Evolutionary conservation across 2,797 vertebrate species (phyloP).

Genomic region (Falco novaeseelandiae): DNA sequence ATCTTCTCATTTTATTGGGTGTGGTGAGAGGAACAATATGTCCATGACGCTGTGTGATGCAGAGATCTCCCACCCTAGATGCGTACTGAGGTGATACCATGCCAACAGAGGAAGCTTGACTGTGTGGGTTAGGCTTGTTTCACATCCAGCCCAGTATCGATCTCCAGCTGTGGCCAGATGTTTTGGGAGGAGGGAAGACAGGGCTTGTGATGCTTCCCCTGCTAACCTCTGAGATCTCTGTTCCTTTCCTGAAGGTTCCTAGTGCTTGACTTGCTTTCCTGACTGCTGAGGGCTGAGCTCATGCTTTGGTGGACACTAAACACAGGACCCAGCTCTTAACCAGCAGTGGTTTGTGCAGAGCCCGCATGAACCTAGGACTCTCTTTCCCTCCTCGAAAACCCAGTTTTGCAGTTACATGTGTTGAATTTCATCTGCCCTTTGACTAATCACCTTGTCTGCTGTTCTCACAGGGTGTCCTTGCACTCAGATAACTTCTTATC

Average conservation of each 20-base stretch:
- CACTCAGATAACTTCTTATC: constrained; percentile 10
- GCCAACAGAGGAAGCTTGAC: background rate
- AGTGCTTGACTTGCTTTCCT: background rate
- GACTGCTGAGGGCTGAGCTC: background rate
- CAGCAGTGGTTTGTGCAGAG: background rate
- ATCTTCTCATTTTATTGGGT: background rate
- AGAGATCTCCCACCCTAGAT: background rate
- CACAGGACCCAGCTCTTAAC: fast-evolving
- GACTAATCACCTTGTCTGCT: background rate
- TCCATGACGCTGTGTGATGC: fast-evolving
- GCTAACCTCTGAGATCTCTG: background rate
- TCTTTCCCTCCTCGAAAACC: background rate
- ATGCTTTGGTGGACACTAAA: background rate
- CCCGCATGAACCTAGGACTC: fast-evolving
- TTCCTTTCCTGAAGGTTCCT: background rate
- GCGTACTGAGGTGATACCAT: fast-evolving
- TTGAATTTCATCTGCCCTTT: background rate
- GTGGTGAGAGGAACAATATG: background rate
- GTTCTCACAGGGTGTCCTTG: background rate
- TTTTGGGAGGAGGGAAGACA: background rate
- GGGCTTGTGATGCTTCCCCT: background rate
- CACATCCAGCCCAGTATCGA: fast-evolving
- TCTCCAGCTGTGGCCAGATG: background rate
- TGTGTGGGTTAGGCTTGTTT: background rate
- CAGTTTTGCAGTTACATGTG: background rate